Evolutionary conservation across 2,113 vertebrate genomes (phyloP), one percentile per base, ranked within the genome.

Genomic region (Macquaria ambigua): DNA sequence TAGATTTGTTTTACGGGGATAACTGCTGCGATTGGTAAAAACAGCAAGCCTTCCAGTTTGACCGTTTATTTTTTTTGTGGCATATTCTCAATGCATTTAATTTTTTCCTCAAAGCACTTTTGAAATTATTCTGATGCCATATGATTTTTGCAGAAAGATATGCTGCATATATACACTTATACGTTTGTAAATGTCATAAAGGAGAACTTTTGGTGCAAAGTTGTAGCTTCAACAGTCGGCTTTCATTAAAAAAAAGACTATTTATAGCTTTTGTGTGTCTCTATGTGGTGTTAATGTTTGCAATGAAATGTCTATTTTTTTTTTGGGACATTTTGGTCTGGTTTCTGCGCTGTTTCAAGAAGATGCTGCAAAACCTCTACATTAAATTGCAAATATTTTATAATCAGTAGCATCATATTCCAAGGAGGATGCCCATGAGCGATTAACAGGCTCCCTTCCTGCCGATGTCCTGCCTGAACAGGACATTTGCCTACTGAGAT

Each of bases 401-500:
- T 43, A 43, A 43, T 43, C 43, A 43, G 3, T 43, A 43, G 10
- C 43, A 43, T 9, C 43, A 43, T 11, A 43, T 11, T 43, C 43
- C 10, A 43, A 11, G 43, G 10, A 43, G 43, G 43, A 43, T 3
- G 43, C 43, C 43, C 43, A 11, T 4, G 39, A 39, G 39, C 39
- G 8, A 39, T 6, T 39, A 7, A 6, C 39, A 8, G 39, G 8
- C 39, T 39, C 39, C 39, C 39, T 39, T 39, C 39, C 39, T 15
- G n/a, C 10, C 28, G 28, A 31, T 31, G 1, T 31, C 6, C 11
- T 4, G 28, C 25, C 46, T 16, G 16, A 41, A 31, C 20, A 0
- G 46, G 28, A 53, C 48, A 77, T 77, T 77, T 77, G 61, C 59
- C 28, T 76, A 52, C 74, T n/a, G 21, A 64, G 21, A 53, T 25